A percentile compares a stretch with the other conserved stretches of the same genome.
These are phyloP conservation scores for Ramazzottius varieornatus DNA, from an alignment of 2,888 invertebrate genomes.

Conservation along the genomic window DNA sequence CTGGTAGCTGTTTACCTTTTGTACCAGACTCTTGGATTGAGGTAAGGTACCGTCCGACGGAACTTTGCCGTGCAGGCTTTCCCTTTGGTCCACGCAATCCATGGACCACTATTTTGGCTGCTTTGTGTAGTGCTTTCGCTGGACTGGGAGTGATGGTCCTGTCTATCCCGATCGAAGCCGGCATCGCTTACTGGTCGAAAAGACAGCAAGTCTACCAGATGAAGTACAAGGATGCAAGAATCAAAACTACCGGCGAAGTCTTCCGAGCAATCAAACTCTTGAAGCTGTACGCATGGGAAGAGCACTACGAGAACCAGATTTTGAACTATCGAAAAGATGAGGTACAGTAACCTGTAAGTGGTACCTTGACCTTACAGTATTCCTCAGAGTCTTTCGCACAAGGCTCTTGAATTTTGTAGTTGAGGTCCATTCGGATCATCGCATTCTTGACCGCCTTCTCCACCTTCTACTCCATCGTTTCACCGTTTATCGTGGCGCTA, in stretches of 20 bases:
- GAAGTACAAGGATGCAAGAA: constrained; percentile 21
- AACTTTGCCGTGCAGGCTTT: no score
- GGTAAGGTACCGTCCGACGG: no score
- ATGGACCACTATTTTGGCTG: no score
- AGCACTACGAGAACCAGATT: not conserved
- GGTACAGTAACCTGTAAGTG: not conserved
- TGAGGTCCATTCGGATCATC: not conserved
- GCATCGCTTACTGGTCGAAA: not conserved
- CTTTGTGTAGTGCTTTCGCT: constrained; percentile 5
- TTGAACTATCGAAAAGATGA: not conserved
- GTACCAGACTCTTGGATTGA: not conserved
- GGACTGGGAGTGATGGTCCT: constrained; percentile 7
- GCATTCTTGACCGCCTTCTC: not conserved
- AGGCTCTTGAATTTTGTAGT: not conserved
- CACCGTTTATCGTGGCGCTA: constrained; percentile 21
- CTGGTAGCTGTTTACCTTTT: constrained; percentile 15
- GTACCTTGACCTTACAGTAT: not conserved
- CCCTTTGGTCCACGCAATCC: no score
- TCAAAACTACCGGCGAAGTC: constrained; percentile 24
- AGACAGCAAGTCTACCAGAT: constrained; percentile 16
- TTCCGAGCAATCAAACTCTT: constrained; percentile 22
- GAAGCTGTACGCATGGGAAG: not conserved
- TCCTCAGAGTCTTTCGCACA: no score
- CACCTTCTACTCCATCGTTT: not conserved
- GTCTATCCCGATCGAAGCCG: constrained; percentile 5